Percentiles rank a stretch among this genome's conserved stretches.
Evolutionary conservation across 2,113 vertebrate genomes (phyloP).

Genomic region (Onychorhynchus coronatus): DNA sequence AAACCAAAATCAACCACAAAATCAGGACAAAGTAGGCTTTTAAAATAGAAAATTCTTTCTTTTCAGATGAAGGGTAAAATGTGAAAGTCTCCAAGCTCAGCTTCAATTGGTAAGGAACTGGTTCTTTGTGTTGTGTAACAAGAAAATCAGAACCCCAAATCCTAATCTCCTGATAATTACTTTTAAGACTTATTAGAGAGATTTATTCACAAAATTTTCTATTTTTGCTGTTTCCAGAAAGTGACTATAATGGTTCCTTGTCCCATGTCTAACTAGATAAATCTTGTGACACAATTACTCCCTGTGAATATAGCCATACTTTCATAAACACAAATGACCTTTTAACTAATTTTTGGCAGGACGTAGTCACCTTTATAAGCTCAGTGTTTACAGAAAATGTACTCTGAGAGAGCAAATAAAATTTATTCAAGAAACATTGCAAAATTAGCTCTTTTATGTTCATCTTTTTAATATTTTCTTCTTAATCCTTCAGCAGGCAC

Average conservation of each 20-base stretch:
- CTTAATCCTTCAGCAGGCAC: not conserved
- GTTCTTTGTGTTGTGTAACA: not conserved
- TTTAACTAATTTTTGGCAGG: not conserved
- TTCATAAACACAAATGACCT: not conserved
- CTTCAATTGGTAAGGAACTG: not conserved
- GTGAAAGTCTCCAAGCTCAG: not conserved
- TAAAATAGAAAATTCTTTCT: not conserved
- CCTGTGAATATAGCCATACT: not conserved
- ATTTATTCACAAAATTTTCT: not conserved
- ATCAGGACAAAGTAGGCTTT: not conserved
- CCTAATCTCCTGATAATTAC: not conserved
- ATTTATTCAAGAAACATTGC: not conserved
- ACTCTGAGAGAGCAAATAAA: not conserved
- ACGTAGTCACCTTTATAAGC: not conserved
- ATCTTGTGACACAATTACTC: not conserved
- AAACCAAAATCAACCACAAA: not conserved
- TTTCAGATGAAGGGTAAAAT: not conserved
- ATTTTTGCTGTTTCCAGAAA: not conserved
- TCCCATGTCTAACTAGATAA: not conserved
- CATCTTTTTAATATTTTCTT: not conserved
- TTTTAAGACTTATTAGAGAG: not conserved
- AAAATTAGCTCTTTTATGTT: not conserved
- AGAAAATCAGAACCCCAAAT: not conserved
- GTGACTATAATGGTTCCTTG: not conserved
- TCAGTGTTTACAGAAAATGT: not conserved